Conservation (phyloP, 2,113 vertebrate species). For the Pseudopipra pipra region DNA sequence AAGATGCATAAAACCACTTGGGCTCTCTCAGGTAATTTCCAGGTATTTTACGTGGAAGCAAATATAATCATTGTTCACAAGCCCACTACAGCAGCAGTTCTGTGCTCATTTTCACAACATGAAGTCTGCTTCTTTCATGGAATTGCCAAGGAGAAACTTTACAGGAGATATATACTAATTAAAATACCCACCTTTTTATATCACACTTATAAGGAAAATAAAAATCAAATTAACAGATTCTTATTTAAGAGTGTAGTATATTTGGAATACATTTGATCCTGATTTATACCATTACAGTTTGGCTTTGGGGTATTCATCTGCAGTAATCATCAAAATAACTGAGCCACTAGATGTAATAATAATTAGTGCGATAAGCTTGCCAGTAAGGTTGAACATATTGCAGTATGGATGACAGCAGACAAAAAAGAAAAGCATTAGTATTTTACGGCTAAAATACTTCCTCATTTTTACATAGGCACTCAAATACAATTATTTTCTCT, state of each 20-base stretch:
- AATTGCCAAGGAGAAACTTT: constrained; percentile 17
- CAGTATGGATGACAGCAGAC: constrained; percentile 37
- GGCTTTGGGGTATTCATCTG: constrained; percentile 66
- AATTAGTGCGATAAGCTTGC: constrained; percentile 68
- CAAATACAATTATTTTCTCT: constrained; percentile 70
- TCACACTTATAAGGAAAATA: constrained; percentile 20
- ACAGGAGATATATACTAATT: neutral
- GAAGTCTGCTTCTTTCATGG: neutral
- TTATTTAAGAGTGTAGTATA: neutral
- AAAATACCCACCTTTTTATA: neutral
- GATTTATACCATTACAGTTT: constrained; percentile 53
- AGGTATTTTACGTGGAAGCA: neutral
- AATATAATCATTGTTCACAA: neutral
- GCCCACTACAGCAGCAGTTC: neutral
- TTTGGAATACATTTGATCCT: neutral
- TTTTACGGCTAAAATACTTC: constrained; percentile 61
- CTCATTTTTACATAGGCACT: constrained; percentile 65
- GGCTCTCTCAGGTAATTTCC: constrained; percentile 26
- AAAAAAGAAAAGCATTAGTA: constrained; percentile 57
- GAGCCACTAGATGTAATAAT: constrained; percentile 67
- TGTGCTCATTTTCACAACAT: neutral
- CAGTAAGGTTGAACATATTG: constrained; percentile 56
- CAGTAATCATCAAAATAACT: constrained; percentile 61
- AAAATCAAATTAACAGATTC: constrained; percentile 5
- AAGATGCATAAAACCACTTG: neutral